Conservation (phyloP, 1,140 invertebrate species). For the Temnothorax nylanderi region DNA sequence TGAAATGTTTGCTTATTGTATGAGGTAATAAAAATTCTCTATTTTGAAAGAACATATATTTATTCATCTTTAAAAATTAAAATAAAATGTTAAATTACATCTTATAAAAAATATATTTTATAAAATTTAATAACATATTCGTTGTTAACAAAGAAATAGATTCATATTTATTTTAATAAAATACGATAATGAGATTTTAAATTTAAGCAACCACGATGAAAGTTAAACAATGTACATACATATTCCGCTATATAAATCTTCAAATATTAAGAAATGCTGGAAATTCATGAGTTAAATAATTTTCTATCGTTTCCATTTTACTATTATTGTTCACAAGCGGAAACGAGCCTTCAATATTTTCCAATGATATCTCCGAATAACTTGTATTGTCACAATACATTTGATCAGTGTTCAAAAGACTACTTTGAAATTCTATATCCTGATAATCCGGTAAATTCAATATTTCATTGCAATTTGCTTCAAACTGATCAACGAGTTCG, state of each 20-base stretch:
- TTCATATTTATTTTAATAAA: constrained; percentile 26
- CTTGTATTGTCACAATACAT: constrained; percentile 75
- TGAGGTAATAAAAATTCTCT: background rate
- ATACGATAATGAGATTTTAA: background rate
- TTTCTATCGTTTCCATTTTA: constrained; percentile 77
- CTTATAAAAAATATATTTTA: constrained; percentile 43
- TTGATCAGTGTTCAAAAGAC: constrained; percentile 72
- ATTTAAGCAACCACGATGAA: background rate
- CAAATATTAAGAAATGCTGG: constrained; percentile 77
- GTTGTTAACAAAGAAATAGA: constrained; percentile 33
- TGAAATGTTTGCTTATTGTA: background rate
- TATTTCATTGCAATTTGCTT: constrained; percentile 78
- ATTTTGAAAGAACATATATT: constrained; percentile 29
- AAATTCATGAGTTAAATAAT: constrained; percentile 75
- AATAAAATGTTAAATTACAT: background rate
- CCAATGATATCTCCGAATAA: constrained; percentile 77
- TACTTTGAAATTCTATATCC: constrained; percentile 75
- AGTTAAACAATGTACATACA: background rate
- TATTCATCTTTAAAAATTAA: background rate
- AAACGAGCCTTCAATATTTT: constrained; percentile 71
- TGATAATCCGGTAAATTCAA: constrained; percentile 74
- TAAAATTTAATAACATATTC: constrained; percentile 23
- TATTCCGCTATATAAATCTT: background rate
- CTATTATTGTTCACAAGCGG: constrained; percentile 71
- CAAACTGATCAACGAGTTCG: constrained; percentile 75